Base-by-base conservation (phyloP, 2,888 invertebrate genomes). In the Ormyrus thymus region DNA sequence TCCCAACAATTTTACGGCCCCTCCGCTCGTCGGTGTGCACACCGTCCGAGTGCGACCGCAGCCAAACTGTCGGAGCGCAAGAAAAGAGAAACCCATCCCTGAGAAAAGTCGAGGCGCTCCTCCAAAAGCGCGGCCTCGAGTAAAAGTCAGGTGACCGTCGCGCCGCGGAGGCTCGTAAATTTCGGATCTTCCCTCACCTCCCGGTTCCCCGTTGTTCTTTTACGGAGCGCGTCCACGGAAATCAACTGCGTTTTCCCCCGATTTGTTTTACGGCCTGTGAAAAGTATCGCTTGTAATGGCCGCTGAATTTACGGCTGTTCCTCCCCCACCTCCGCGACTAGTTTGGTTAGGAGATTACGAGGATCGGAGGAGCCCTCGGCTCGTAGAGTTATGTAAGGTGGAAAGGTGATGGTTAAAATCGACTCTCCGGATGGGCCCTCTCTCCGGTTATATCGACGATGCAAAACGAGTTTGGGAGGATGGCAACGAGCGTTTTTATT, bases 221-320 rank as follows among this genome's bases (percentile, higher is more conserved):
- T 71, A 59, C 13, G 48, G 6, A n/a, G n/a, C n/a, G 50, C 29
- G 9, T 10, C 65, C 53, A 13, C 43, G 46, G 56, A 66, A 66
- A 65, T 46, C 58, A 50, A 66, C 53, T 55, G 48, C 9, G 29
- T 69, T 62, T 76, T 76, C 59, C n/a, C 13, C 50, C 62, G 64
- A 70, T 70, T 69, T 72, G 15, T 45, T 78, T 64, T 78, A 78
- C 74, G 50, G 78, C 56, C 78, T 70, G 78, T 78, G 74, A 78
- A 78, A 78, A 74, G 69, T 78, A 74, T 78, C 78, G 51, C 78
- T 46, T 29, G 29, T 29, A 29, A 29, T 13, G 45, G 50, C 29
- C 29, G 64, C 64, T 15, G 9, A 62, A 74, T 78, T 78, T 78
- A 78, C 69, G 78, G 58, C 65, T 15, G 15, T 8, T 13, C 59